A percentile compares a stretch with the other conserved stretches of the same genome.
These are phyloP conservation scores for Ommatoiulus sabulosus DNA, from an alignment of 2,888 invertebrate species.

Conservation along the genomic window DNA sequence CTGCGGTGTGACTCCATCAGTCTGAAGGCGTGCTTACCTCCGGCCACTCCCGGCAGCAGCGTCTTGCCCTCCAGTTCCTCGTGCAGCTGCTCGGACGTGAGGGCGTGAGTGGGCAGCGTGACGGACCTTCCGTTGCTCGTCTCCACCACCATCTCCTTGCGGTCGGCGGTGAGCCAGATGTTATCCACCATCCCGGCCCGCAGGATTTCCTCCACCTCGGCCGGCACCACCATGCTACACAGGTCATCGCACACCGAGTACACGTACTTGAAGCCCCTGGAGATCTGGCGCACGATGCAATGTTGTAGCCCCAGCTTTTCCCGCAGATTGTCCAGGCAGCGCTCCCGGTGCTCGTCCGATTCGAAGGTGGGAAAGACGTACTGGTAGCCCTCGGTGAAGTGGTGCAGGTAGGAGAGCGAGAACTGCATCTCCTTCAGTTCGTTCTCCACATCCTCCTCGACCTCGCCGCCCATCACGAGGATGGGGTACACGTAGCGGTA, in stretches of 20 bases:
- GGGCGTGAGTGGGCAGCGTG: conserved; percentile 48
- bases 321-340: conserved; percentile 58
- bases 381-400: conserved; percentile 58
- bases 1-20: conserved; percentile 50
- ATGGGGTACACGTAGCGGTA: conserved; percentile 82
- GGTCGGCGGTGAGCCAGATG: conserved; percentile 75
- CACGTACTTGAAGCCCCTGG: conserved; percentile 71
- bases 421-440: conserved; percentile 74
- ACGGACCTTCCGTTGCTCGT: conserved; percentile 36
- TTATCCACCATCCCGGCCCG: conserved; percentile 82
- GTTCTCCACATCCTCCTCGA: conserved; percentile 54
- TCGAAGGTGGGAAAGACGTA: conserved; percentile 60
- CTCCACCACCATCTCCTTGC: conserved; percentile 58
- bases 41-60: conserved; percentile 59
- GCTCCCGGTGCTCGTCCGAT: conserved; percentile 59
- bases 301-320: conserved; percentile 59
- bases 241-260: conserved; percentile 81
- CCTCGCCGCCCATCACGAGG: conserved; percentile 70
- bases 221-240: conserved; percentile 80
- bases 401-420: conserved; percentile 59
- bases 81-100: conserved; percentile 59
- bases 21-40: conserved; percentile 55
- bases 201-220: conserved; percentile 80
- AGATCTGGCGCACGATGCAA: neutral
- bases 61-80: conserved; percentile 59